phyloP scores from a whole-genome alignment of 2,888 invertebrate genomes.

The Nasonovia ribisnigri region DNA sequence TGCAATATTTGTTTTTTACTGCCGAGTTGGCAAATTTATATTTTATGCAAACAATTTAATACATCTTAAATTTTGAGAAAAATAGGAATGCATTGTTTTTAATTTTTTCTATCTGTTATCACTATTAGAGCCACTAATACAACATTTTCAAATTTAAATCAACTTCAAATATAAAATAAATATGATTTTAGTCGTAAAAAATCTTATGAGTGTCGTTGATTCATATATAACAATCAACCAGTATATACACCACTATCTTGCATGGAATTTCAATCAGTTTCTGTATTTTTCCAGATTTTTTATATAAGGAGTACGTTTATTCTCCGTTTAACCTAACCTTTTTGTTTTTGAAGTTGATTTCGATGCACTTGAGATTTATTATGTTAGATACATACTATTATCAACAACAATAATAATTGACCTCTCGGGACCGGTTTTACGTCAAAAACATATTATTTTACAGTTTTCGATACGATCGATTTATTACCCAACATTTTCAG shows the following conservation, averaged over 20 bases:
- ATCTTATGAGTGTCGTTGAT: not conserved
- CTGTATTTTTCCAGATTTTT: not conserved
- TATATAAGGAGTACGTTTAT: not conserved
- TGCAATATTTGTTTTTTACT: not conserved
- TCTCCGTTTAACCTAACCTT: not conserved
- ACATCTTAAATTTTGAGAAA: not conserved
- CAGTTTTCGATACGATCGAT: conserved; percentile 23
- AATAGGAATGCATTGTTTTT: not conserved
- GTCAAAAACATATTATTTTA: conserved; percentile 19
- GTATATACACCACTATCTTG: not conserved
- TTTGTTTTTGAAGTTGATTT: not conserved
- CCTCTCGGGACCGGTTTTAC: conserved; percentile 39
- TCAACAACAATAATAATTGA: conserved; percentile 39
- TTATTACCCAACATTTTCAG: conserved; percentile 36
- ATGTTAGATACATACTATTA: not conserved
- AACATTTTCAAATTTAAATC: not conserved
- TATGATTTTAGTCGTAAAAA: not conserved
- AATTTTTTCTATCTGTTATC: not conserved
- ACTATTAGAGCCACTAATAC: not conserved
- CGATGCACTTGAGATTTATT: not conserved
- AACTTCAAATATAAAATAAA: not conserved
- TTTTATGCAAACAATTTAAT: not conserved
- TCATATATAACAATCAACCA: not conserved
- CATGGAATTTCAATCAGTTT: not conserved
- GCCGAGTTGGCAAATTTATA: not conserved